Conservation (phyloP, 2,113 vertebrate species). For the Ibidorhyncha struthersii region DNA sequence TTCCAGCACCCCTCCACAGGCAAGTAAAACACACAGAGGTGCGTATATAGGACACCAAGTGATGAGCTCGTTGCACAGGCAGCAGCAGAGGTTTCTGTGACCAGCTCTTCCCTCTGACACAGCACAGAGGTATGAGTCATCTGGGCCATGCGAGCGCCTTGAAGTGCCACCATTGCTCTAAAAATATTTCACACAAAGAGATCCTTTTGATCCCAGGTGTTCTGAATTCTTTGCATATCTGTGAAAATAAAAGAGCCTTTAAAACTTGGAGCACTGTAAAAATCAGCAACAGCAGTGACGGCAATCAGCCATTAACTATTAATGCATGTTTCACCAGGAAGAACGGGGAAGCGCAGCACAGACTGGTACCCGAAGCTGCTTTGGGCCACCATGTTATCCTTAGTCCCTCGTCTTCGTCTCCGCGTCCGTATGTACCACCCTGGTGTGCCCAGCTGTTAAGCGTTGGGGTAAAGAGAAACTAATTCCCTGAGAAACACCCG, state of each 20-base stretch:
- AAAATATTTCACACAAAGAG: neutral
- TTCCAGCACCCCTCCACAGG: neutral
- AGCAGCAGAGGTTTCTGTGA: neutral
- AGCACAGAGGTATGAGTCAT: neutral
- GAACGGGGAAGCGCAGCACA: rapidly evolving
- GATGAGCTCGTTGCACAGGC: rapidly evolving
- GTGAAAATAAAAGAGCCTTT: neutral
- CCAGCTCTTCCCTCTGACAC: rapidly evolving
- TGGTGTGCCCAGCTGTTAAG: neutral
- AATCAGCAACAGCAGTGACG: neutral
- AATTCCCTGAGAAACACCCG: neutral
- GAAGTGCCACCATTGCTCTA: neutral
- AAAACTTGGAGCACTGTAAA: neutral
- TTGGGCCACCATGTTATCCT: neutral
- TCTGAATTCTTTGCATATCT: neutral
- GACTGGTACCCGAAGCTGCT: neutral
- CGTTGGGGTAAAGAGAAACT: neutral
- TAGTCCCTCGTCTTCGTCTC: neutral
- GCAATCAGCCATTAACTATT: neutral
- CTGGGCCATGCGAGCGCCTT: neutral
- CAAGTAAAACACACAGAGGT: rapidly evolving
- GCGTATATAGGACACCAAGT: rapidly evolving
- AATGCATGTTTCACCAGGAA: neutral
- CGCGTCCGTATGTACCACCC: rapidly evolving
- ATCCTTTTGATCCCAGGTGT: neutral